Evolutionary conservation across 2,797 vertebrate genomes (phyloP).

Genomic region (Sebastes melanostomus): DNA sequence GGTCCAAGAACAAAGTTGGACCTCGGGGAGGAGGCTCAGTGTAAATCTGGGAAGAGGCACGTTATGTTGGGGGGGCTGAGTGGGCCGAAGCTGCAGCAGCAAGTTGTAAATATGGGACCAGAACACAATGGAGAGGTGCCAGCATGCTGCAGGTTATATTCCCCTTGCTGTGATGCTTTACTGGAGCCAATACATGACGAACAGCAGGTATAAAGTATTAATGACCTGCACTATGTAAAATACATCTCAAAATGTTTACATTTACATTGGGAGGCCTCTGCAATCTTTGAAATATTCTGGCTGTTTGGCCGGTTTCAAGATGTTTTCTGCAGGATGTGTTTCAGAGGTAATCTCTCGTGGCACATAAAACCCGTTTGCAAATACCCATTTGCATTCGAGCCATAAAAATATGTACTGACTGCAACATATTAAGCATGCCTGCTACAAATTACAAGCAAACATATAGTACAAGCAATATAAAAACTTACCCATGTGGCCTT

Average conservation of each 20-base stretch:
- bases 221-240: slow-evolving; percentile 43
- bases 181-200: slow-evolving; percentile 42
- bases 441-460: slow-evolving; percentile 53
- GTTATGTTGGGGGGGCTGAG: background rate
- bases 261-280: slow-evolving; percentile 5
- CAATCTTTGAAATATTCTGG: slow-evolving; percentile 28
- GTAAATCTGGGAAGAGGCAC: slow-evolving; percentile 55
- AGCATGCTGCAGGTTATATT: slow-evolving; percentile 48
- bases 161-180: slow-evolving; percentile 43
- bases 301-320: slow-evolving; percentile 22
- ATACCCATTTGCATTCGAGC: slow-evolving; percentile 51
- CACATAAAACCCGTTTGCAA: slow-evolving; percentile 56
- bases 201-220: slow-evolving; percentile 55
- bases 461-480: slow-evolving; percentile 42
- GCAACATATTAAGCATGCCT: slow-evolving; percentile 36
- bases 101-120: slow-evolving; percentile 50
- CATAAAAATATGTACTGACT: slow-evolving; percentile 51
- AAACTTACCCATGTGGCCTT: slow-evolving; percentile 27
- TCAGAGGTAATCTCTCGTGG: slow-evolving; percentile 46
- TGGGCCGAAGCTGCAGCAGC: slow-evolving; percentile 19
- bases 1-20: slow-evolving; percentile 66
- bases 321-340: slow-evolving; percentile 46
- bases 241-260: slow-evolving; percentile 36
- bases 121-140: slow-evolving; percentile 55
- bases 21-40: slow-evolving; percentile 54